phyloP scores from a whole-genome alignment of 2,888 invertebrate species.

The Lepidocyrtinus sp. region DNA sequence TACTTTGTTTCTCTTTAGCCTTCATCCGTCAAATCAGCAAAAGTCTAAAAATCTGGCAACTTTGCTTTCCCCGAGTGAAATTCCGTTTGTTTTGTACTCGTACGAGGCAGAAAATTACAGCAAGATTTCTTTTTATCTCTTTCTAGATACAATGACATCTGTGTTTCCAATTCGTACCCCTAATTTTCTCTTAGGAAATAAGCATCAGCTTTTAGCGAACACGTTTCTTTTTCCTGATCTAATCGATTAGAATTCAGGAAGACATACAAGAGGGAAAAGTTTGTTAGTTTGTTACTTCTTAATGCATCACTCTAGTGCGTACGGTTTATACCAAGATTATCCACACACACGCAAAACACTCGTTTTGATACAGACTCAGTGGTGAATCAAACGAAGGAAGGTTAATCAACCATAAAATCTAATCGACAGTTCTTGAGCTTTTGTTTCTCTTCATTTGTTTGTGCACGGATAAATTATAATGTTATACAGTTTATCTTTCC shows the following conservation, averaged over 20 bases:
- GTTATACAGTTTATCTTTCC: too few relatives aligned
- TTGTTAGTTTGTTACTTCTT: neutral
- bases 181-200: slow-evolving; percentile 38
- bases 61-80: too few relatives aligned
- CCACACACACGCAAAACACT: neutral
- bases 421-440: slow-evolving; percentile 53
- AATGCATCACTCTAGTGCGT: neutral
- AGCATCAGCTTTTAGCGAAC: neutral
- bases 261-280: neutral
- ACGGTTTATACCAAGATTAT: neutral
- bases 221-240: slow-evolving; percentile 35
- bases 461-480: too few relatives aligned
- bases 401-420: slow-evolving; percentile 56
- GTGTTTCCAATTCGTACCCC: too few relatives aligned
- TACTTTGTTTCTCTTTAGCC: too few relatives aligned
- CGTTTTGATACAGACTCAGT: neutral
- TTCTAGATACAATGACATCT: too few relatives aligned
- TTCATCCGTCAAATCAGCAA: too few relatives aligned
- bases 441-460: neutral
- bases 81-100: too few relatives aligned
- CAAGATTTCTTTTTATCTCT: too few relatives aligned
- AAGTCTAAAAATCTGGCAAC: too few relatives aligned
- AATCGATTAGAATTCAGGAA: slow-evolving; percentile 40
- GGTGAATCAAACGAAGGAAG: slow-evolving; percentile 44
- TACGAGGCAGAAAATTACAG: too few relatives aligned